Base-by-base conservation (phyloP, 2,113 vertebrate genomes). In the Thalassarche chlororhynchos region DNA sequence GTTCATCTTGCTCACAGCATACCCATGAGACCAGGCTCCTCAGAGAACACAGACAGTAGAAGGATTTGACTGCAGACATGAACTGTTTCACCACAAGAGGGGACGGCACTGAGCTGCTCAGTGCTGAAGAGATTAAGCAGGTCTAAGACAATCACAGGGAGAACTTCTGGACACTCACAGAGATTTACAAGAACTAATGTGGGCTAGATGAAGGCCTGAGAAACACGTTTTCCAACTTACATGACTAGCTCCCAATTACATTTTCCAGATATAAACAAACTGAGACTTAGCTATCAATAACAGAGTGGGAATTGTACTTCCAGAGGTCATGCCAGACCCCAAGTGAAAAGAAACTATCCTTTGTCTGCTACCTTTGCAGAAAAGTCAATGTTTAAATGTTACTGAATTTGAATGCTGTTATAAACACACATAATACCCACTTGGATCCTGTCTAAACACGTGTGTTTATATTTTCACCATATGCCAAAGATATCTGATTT, bases 391-490 rank as follows among this genome's bases (percentile, higher is more conserved):
- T 40, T 87, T 69, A 76, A 87, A 83, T 34, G 36, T 25, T 71
- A 76, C 31, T 72, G 52, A 68, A 83, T 89, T 71, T 91, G 57
- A 93, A 91, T 87, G 61, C 47, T 78, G 57, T 47, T 79, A 94
- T 44, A 76, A 87, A 91, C 25, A 28, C 42, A 62, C 8, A 34
- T 19, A 75, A 49, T 40, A 91, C 25, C 36, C 34, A 24, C 40
- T 71, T 69, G 46, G 28, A 91, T 72, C 14, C 46, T 88, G 7
- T 49, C 49, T 83, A 52, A 95, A 85, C 23, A 82, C 2, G 4
- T 34, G 36, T 91, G 70, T 96, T 93, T 91, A 38, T 70, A 87
- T 91, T 90, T 93, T 87, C 17, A 88, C 71, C 81, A 86, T 87
- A 97, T 70, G 89, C 44, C 55, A 88, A 72, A 92, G 57, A 34